Percentiles rank a stretch among this genome's conserved stretches.
Evolutionary conservation across 2,113 vertebrate genomes (phyloP).

Genomic region (Mastomys coucha): DNA sequence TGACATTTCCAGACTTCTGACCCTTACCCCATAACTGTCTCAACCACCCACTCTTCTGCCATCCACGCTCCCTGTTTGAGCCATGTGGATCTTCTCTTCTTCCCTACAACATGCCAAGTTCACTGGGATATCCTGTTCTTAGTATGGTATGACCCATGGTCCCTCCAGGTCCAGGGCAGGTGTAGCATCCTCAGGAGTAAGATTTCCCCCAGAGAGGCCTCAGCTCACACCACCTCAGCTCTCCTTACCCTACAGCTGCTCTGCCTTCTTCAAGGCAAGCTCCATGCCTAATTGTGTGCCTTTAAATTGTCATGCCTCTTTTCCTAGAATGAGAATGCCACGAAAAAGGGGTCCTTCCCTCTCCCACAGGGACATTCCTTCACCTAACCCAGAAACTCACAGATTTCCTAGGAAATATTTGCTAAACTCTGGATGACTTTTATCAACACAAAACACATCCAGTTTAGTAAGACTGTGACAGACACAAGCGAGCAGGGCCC

Average conservation of each 20-base stretch:
- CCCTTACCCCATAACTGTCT: neutral
- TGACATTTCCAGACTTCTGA: neutral
- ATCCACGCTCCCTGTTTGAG: fast-evolving
- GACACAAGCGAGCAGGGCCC: neutral
- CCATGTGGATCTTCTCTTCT: neutral
- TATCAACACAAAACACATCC: neutral
- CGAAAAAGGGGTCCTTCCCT: neutral
- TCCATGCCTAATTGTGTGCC: neutral
- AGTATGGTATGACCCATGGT: neutral
- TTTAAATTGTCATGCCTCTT: neutral
- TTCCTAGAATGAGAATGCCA: neutral
- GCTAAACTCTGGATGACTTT: neutral
- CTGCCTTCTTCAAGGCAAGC: neutral
- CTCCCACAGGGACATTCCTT: neutral
- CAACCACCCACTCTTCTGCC: neutral
- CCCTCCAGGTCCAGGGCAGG: neutral
- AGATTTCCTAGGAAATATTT: neutral
- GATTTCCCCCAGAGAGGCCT: neutral
- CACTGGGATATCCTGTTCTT: neutral
- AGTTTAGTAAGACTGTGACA: neutral
- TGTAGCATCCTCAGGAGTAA: neutral
- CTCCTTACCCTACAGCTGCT: neutral
- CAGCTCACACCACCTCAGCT: neutral
- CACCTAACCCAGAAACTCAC: neutral
- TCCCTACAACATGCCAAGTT: neutral